These are phyloP conservation scores for Sebastes trivittatus DNA, from an alignment of 2,797 vertebrate genomes.

Conservation along the genomic window DNA sequence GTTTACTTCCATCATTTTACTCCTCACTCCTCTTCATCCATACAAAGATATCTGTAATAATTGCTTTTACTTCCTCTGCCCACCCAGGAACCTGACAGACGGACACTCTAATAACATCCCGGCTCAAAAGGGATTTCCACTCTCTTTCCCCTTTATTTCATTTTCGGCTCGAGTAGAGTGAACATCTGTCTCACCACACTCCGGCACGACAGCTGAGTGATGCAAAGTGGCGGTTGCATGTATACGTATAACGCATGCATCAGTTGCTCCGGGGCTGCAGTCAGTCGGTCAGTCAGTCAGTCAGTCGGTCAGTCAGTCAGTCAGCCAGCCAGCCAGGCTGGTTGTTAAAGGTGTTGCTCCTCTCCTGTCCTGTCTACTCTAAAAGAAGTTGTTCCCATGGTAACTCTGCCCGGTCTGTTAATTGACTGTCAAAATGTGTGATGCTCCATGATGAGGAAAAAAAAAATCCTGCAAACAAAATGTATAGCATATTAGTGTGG, in stretches of 20 bases:
- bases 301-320: background rate
- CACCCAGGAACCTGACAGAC: slow-evolving; percentile 27
- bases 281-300: background rate
- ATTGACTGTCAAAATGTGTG: slow-evolving; percentile 56
- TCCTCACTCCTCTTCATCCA: background rate
- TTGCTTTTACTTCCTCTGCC: background rate
- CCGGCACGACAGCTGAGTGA: slow-evolving; percentile 16
- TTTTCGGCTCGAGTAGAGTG: slow-evolving; percentile 17
- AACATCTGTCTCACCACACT: slow-evolving; percentile 38
- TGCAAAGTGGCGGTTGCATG: slow-evolving; percentile 3
- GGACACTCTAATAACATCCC: background rate
- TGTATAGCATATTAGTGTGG: slow-evolving; percentile 3
- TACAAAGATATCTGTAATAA: background rate
- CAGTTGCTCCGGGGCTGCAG: background rate
- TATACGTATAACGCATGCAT: slow-evolving; percentile 15
- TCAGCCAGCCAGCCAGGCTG: background rate
- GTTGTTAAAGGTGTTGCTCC: slow-evolving; percentile 36
- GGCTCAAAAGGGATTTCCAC: slow-evolving; percentile 16
- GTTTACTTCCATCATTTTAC: background rate
- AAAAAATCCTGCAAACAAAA: slow-evolving; percentile 40
- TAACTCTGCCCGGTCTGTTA: slow-evolving; percentile 52
- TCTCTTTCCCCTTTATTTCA: slow-evolving; percentile 8
- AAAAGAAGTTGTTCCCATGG: slow-evolving; percentile 71
- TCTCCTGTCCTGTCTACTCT: slow-evolving; percentile 8
- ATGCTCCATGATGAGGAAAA: slow-evolving; percentile 17